A percentile compares a stretch with the other conserved stretches of the same genome.
Evolutionary conservation across 2,797 vertebrate species (phyloP).

Genomic region (Neoniphon sammara): DNA sequence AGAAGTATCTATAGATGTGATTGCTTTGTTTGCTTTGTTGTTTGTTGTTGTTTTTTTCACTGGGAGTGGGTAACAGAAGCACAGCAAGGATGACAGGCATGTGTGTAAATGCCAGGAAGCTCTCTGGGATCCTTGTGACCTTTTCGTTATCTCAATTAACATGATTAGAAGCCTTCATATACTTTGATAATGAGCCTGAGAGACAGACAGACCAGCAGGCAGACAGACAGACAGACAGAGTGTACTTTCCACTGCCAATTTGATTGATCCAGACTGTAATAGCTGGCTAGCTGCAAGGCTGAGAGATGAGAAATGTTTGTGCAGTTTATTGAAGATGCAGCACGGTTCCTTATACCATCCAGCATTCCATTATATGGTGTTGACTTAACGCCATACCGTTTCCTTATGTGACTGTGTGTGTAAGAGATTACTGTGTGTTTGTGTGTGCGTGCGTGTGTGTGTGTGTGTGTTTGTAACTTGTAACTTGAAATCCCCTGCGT

Average conservation of each 20-base stretch:
- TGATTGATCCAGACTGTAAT: constrained; percentile 65
- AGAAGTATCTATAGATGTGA: constrained; percentile 3
- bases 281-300: constrained; percentile 29
- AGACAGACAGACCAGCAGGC: constrained; percentile 8
- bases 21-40: constrained; percentile 7
- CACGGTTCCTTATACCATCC: constrained; percentile 23
- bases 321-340: constrained; percentile 21
- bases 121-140: constrained; percentile 49
- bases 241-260: constrained; percentile 35
- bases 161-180: constrained; percentile 61
- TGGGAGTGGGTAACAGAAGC: background rate
- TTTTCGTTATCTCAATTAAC: constrained; percentile 55
- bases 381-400: constrained; percentile 21
- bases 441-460: background rate
- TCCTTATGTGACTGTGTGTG: constrained; percentile 23
- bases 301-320: constrained; percentile 35
- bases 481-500: constrained; percentile 29
- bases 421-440: background rate
- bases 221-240: background rate
- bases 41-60: background rate
- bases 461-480: background rate
- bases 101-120: constrained; percentile 53
- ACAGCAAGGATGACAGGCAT: constrained; percentile 16
- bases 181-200: constrained; percentile 34
- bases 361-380: constrained; percentile 41